Evolutionary conservation across 2,888 invertebrate species (phyloP).

Genomic region (Dichetophora obliterata): DNA sequence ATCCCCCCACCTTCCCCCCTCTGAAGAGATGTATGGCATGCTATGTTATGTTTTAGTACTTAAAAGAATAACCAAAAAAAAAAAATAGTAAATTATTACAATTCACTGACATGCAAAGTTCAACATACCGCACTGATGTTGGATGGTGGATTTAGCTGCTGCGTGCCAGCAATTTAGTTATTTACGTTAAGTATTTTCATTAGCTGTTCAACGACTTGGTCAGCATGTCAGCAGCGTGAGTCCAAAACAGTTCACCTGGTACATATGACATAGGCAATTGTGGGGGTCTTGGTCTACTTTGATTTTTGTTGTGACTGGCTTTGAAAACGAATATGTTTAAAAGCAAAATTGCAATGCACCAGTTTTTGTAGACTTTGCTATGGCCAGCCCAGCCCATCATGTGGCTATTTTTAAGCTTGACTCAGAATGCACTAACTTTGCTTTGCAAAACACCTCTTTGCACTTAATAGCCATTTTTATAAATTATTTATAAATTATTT

Average conservation of each 20-base stretch:
- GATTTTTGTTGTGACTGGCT: too few relatives aligned
- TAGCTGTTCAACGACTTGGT: constrained; percentile 33
- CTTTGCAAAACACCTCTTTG: too few relatives aligned
- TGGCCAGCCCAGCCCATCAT: too few relatives aligned
- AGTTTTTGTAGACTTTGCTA: not conserved
- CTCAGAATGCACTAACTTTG: too few relatives aligned
- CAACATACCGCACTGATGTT: constrained; percentile 35
- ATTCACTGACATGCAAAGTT: constrained; percentile 44
- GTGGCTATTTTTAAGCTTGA: too few relatives aligned
- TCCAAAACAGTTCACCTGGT: not conserved
- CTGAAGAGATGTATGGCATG: too few relatives aligned
- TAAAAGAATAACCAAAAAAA: not conserved
- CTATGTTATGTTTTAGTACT: not conserved
- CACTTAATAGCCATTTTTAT: too few relatives aligned
- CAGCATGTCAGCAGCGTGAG: constrained; percentile 13
- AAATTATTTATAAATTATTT: too few relatives aligned
- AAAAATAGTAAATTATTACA: not conserved
- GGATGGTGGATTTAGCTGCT: constrained; percentile 16
- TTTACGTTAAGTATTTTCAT: constrained; percentile 40
- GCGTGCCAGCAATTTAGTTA: constrained; percentile 46
- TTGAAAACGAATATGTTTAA: not conserved
- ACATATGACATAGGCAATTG: too few relatives aligned
- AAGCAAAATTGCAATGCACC: not conserved
- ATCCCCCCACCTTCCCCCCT: too few relatives aligned
- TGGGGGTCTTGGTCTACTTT: too few relatives aligned